Evolutionary conservation across 2,113 vertebrate genomes (phyloP), one percentile per base, ranked within the genome.

Genomic region (Eclectus roratus): DNA sequence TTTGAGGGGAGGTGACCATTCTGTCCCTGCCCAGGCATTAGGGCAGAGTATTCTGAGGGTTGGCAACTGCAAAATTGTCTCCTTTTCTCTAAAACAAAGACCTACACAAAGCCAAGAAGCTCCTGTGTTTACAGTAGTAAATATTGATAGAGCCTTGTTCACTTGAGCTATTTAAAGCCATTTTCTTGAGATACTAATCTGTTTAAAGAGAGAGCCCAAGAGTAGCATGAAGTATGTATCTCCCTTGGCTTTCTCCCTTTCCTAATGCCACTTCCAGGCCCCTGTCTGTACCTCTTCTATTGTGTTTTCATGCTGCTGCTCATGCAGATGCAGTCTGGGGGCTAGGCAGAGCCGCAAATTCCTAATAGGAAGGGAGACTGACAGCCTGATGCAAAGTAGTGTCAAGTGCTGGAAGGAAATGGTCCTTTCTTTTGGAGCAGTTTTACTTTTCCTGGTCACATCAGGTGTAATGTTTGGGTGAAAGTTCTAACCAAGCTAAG

Each of bases 81-180:
- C 23, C 61, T 89, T 35, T 87, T 60, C 37, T 71, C 63, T 52
- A 31, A 49, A 72, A 44, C 77, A 83, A 92, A 79, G 43, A 44
- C 47, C 20, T 44, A 11, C 52, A 21, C 35, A 17, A 44, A 78
- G 81, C 28, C 46, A 64, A 80, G 55, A 70, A 56, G 41, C 80
- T 39, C 2, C 52, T 5, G 9, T 55, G 61, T 83, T 92, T 63
- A 7, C 43, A 49, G 78, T 27, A 72, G 73, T 69, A 71, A 86
- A 56, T 79, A 49, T 89, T 95, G 89, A n/a, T 27, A 56, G 80
- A 86, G 27, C 50, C 58, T 63, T 49, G 60, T 46, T 81, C 35
- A 5, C 50, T 70, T 50, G 20, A 55, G 63, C 80, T 89, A 25
- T 84, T 84, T 71, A 79, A 89, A 87, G 73, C 73, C 3, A 5